phyloP scores from a whole-genome alignment of 1,140 invertebrate species.

The Meloidogyne exigua region DNA sequence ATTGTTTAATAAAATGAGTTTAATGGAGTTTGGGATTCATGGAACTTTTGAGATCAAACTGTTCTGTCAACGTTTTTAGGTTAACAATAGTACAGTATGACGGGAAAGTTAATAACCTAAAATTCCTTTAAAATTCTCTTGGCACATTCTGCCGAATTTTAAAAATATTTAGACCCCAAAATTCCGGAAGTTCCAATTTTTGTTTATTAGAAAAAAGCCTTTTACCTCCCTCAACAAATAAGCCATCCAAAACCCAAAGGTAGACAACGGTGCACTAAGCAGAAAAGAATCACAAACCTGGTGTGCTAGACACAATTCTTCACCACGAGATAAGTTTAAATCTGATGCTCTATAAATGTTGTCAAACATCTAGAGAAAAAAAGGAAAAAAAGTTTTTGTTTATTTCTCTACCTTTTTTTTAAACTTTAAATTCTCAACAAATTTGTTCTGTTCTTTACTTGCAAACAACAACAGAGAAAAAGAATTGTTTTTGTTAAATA shows the following conservation, averaged over 20 bases:
- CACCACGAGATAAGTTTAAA: slow-evolving; percentile 23
- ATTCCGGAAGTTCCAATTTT: too few species aligned
- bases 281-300: slow-evolving; percentile 29
- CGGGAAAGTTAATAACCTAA: too few species aligned
- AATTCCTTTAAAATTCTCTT: too few species aligned
- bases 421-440: slow-evolving; percentile 5
- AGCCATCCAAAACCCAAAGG: slow-evolving; percentile 44
- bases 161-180: too few species aligned
- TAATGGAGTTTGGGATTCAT: too few species aligned
- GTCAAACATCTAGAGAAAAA: not conserved
- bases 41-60: too few species aligned
- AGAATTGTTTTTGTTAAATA: not conserved
- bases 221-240: slow-evolving; percentile 15
- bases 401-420: not conserved
- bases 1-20: too few species aligned
- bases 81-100: too few species aligned
- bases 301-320: slow-evolving; percentile 28
- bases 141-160: too few species aligned
- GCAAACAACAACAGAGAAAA: not conserved
- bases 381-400: not conserved
- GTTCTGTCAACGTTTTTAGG: too few species aligned
- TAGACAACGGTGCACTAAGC: slow-evolving; percentile 25
- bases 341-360: slow-evolving; percentile 11
- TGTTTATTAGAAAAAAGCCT: too few species aligned
- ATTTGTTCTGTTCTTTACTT: not conserved